Percentiles rank a stretch among this genome's conserved stretches.
These are phyloP conservation scores for Neogobius melanostomus DNA, from an alignment of 2,113 vertebrate genomes.

Conservation along the genomic window DNA sequence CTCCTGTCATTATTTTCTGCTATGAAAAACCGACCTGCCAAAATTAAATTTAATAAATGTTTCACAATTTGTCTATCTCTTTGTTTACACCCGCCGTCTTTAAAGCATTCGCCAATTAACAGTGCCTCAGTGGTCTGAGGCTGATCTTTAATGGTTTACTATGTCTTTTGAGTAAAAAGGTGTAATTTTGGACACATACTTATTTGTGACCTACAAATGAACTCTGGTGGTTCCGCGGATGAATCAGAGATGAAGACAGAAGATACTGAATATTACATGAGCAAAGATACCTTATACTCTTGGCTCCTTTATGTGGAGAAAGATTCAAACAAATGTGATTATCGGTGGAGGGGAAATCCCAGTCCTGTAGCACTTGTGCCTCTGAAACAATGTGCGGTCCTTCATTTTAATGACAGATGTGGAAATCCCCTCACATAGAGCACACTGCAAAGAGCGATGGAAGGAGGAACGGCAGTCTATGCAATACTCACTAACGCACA, in stretches of 20 bases:
- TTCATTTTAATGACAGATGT: slow-evolving; percentile 8
- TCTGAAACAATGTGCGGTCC: slow-evolving; percentile 16
- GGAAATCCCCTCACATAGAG: slow-evolving; percentile 52
- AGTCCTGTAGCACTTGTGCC: not conserved
- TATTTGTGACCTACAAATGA: slow-evolving; percentile 40
- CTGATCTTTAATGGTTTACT: not conserved
- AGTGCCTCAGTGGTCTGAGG: not conserved
- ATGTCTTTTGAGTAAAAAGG: not conserved
- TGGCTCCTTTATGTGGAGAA: slow-evolving; percentile 8
- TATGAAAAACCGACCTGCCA: not conserved
- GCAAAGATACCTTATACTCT: slow-evolving; percentile 10
- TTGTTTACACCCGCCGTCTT: not conserved
- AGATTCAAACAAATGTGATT: slow-evolving; percentile 12
- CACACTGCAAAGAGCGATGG: slow-evolving; percentile 8
- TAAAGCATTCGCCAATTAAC: not conserved
- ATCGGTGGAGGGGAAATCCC: slow-evolving; percentile 19
- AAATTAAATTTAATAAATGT: slow-evolving; percentile 10
- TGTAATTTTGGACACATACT: not conserved
- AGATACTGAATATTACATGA: slow-evolving; percentile 51
- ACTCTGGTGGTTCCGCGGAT: slow-evolving; percentile 30
- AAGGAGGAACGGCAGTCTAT: slow-evolving; percentile 11
- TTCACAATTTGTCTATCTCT: not conserved
- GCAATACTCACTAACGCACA: not conserved
- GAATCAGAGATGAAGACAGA: slow-evolving; percentile 19
- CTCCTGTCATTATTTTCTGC: not conserved